Evolutionary conservation across 2,797 vertebrate species (phyloP), one percentile per base, ranked within the genome.

Genomic region (Gorsachius magnificus): DNA sequence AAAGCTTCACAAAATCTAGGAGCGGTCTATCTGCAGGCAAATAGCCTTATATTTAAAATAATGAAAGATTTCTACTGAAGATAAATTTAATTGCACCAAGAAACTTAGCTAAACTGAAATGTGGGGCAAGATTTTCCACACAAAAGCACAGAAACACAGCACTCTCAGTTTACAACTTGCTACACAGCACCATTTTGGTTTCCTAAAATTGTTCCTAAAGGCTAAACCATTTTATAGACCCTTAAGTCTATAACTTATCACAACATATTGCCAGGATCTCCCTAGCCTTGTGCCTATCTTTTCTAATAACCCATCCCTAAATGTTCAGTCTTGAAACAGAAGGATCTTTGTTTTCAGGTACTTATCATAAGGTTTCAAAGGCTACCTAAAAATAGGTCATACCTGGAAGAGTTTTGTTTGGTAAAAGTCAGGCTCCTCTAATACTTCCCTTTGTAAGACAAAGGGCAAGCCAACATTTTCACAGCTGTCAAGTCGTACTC

Each of bases 401-500:
- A 83, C 78, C 3, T 43, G 82, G 91, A 89, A 83, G 65, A 93
- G 78, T 83, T 90, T 94, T 85, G 50, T 94, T 92, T 95, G 91
- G 96, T 82, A 96, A 96, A 90, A 90, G 85, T 72, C 74, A 95
- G 87, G 53, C 63, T 95, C 76, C 71, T 79, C 85, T 80, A 84
- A 92, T 94, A 69, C 64, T 65, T 91, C 77, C 69, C 71, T 82
- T 83, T 81, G 69, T 50, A 66, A 95, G 90, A 93, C 92, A 90
- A 91, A 95, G 94, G 92, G 91, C 96, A 96, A 93, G 93, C 38
- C 95, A 91, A 83, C 76, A 69, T 84, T 93, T 96, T 96, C 96
- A 51, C 83, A 77, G 76, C 81, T 95, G 93, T 96, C 93, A 94
- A 56, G 87, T 45, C 87, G 86, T 43, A 72, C 92, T 75, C 57